Evolutionary conservation across 2,888 invertebrate species (phyloP).

Genomic region (Lasiommata megera): DNA sequence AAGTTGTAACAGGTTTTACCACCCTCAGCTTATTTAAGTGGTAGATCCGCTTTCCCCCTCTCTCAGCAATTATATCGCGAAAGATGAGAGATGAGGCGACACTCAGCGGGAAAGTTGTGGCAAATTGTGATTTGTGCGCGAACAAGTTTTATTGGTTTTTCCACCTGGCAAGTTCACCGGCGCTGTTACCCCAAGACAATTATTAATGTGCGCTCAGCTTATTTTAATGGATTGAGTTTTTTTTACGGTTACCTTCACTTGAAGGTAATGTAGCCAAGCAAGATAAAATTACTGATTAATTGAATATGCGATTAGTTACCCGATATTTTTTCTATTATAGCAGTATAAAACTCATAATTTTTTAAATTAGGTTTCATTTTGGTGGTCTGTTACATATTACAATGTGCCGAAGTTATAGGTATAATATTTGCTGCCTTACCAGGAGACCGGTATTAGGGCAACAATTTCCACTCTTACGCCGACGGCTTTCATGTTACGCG

Average conservation of each 20-base stretch:
- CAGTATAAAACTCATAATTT: no score
- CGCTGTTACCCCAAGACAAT: constrained; percentile 24
- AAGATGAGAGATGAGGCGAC: constrained; percentile 34
- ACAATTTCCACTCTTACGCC: no score
- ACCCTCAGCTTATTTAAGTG: background rate
- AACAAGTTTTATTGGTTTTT: constrained; percentile 67
- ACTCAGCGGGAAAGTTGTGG: constrained; percentile 40
- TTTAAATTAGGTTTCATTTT: no score
- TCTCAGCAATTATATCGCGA: constrained; percentile 41
- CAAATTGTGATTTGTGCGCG: constrained; percentile 64
- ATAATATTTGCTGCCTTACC: no score
- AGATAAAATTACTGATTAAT: no score
- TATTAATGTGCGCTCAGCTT: constrained; percentile 23
- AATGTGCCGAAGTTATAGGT: no score
- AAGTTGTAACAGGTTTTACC: background rate
- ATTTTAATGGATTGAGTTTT: constrained; percentile 16
- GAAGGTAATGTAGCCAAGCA: background rate
- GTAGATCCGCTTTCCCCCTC: background rate
- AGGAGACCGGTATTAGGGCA: no score
- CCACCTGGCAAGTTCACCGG: constrained; percentile 36
- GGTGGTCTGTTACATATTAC: no score
- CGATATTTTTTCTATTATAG: no score
- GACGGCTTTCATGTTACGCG: no score
- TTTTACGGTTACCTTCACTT: background rate
- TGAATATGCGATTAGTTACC: no score